Evolutionary conservation across 2,888 invertebrate genomes (phyloP).

Genomic region (Drosophila paracracens): DNA sequence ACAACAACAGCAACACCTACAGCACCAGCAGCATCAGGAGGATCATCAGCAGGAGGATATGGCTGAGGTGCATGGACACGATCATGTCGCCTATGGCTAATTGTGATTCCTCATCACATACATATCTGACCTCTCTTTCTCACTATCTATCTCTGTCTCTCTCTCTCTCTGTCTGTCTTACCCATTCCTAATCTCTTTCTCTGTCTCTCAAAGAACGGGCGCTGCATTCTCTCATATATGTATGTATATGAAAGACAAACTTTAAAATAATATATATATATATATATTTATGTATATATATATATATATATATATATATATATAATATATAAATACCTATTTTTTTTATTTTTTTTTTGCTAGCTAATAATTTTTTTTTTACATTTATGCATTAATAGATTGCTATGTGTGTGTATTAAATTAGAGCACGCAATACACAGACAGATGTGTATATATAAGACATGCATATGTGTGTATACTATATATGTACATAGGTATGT

Average conservation of each 20-base stretch:
- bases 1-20: constrained; percentile 4
- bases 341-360: constrained; percentile 36
- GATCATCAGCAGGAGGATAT: constrained; percentile 38
- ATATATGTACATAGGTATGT: constrained; percentile 38
- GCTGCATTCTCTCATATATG: constrained; percentile 40
- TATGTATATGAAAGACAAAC: constrained; percentile 8
- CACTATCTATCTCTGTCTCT: neutral
- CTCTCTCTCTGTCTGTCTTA: neutral
- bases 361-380: constrained; percentile 58
- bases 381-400: constrained; percentile 31
- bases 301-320: constrained; percentile 15
- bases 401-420: constrained; percentile 35
- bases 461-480: constrained; percentile 25
- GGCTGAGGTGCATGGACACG: constrained; percentile 45
- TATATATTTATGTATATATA: constrained; percentile 9
- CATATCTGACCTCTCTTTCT: constrained; percentile 6
- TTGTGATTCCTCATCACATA: constrained; percentile 39
- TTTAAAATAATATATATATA: constrained; percentile 19
- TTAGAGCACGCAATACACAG: constrained; percentile 24
- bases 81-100: constrained; percentile 53
- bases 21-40: constrained; percentile 33
- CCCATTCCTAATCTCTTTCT: neutral
- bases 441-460: constrained; percentile 30
- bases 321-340: constrained; percentile 7
- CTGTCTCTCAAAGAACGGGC: constrained; percentile 17